phyloP scores from a whole-genome alignment of 2,888 invertebrate species.

The Bellardia pandia region DNA sequence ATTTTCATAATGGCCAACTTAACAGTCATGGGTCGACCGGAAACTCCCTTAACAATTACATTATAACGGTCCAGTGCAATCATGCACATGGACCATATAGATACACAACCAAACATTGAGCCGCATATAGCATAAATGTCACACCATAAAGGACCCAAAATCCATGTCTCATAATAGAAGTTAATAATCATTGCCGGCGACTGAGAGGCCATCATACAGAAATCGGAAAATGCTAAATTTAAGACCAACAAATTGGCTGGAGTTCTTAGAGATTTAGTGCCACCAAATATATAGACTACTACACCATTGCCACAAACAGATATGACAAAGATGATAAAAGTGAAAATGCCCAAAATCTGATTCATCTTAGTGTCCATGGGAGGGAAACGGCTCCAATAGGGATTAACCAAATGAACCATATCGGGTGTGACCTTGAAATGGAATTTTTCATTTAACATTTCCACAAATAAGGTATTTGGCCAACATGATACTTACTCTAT shows the following conservation, averaged over 20 bases:
- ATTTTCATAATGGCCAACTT: constrained; percentile 85
- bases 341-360: constrained; percentile 86
- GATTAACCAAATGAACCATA: constrained; percentile 88
- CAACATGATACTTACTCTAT: constrained; percentile 86
- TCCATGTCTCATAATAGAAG: constrained; percentile 87
- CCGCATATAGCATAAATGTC: constrained; percentile 87
- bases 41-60: constrained; percentile 93
- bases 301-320: constrained; percentile 78
- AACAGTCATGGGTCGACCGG: constrained; percentile 85
- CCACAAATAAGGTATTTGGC: background rate
- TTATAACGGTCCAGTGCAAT: constrained; percentile 96
- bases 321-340: constrained; percentile 86
- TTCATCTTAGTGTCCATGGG: constrained; percentile 85
- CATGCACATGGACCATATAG: constrained; percentile 96
- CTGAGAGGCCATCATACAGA: constrained; percentile 86
- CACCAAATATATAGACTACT: constrained; percentile 87
- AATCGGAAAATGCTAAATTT: constrained; percentile 87
- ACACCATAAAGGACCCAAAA: constrained; percentile 86
- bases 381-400: constrained; percentile 86
- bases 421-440: constrained; percentile 85
- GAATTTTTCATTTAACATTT: background rate
- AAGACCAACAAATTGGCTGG: constrained; percentile 87
- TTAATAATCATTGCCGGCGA: constrained; percentile 86
- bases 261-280: constrained; percentile 86
- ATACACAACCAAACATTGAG: constrained; percentile 92